Conservation (phyloP, 2,888 invertebrate species). For the Tribolium freemani region DNA sequence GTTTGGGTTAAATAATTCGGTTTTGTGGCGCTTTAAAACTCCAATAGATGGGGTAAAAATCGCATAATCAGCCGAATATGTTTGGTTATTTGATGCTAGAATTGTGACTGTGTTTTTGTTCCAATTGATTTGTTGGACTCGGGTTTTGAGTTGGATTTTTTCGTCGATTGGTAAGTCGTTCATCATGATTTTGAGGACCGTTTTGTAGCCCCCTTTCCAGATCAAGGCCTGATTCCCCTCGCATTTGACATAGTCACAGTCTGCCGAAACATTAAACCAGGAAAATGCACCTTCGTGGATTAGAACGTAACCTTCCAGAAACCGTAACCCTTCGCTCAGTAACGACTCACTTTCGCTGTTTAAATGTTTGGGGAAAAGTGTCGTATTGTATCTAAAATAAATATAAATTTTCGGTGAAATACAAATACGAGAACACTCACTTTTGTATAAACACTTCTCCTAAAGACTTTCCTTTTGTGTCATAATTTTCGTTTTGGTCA, state of each 20-base stretch:
- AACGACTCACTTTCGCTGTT: constrained; percentile 35
- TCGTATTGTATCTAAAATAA: constrained; percentile 45
- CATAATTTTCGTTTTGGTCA: background rate
- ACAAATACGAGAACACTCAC: background rate
- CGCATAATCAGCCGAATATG: background rate
- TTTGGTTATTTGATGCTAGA: background rate
- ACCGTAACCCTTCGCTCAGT: constrained; percentile 29
- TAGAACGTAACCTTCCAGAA: constrained; percentile 48
- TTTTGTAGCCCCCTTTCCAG: constrained; percentile 58
- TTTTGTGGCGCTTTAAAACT: background rate
- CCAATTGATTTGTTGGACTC: constrained; percentile 5
- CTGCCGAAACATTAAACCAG: constrained; percentile 77
- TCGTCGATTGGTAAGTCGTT: background rate
- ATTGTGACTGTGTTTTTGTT: background rate
- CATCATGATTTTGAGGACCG: constrained; percentile 51
- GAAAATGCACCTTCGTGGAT: constrained; percentile 69
- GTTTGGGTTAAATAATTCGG: background rate
- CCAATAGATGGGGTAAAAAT: constrained; percentile 16
- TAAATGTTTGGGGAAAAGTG: constrained; percentile 39
- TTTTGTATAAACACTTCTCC: constrained; percentile 3
- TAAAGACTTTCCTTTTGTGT: constrained; percentile 3
- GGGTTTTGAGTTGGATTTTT: constrained; percentile 3
- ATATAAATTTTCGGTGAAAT: background rate
- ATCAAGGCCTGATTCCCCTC: constrained; percentile 63
- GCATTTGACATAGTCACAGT: constrained; percentile 76